phyloP scores from a whole-genome alignment of 2,797 vertebrate species.

The Zalophus californianus region DNA sequence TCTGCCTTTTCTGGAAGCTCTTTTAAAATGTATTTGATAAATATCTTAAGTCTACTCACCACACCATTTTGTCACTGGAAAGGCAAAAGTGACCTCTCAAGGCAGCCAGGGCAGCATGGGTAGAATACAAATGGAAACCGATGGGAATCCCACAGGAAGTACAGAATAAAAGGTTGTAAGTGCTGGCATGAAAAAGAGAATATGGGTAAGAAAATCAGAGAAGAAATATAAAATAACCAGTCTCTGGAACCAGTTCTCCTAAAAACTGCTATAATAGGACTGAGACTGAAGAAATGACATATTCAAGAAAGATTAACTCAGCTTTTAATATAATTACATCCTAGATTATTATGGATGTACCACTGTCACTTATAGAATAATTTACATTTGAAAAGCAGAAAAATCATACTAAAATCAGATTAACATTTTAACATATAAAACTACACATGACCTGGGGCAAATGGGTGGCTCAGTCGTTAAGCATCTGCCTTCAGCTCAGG shows the following conservation, averaged over 20 bases:
- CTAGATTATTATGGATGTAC: not conserved
- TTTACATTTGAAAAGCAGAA: conserved; percentile 28
- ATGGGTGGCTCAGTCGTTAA: too few relatives aligned
- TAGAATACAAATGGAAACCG: conserved; percentile 90
- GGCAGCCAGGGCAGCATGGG: conserved; percentile 84
- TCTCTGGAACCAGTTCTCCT: not conserved
- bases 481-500: too few relatives aligned
- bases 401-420: not conserved
- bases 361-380: not conserved
- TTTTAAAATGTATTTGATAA: conserved; percentile 51
- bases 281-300: not conserved
- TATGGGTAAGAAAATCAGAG: not conserved
- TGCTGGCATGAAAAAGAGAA: conserved; percentile 83
- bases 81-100: conserved; percentile 93
- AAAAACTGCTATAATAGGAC: conserved; percentile 6
- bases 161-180: conserved; percentile 90
- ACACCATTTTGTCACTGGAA: conserved; percentile 90
- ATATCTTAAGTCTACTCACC: conserved; percentile 89
- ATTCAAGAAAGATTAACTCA: conserved; percentile 23
- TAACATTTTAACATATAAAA: conserved; percentile 32
- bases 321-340: conserved; percentile 2
- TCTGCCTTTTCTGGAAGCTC: conserved; percentile 18
- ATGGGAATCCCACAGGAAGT: conserved; percentile 85
- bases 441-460: not conserved
- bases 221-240: not conserved